Evolutionary conservation across 2,797 vertebrate genomes (phyloP), one percentile per base, ranked within the genome.

Genomic region (Nyctalus aviator): DNA sequence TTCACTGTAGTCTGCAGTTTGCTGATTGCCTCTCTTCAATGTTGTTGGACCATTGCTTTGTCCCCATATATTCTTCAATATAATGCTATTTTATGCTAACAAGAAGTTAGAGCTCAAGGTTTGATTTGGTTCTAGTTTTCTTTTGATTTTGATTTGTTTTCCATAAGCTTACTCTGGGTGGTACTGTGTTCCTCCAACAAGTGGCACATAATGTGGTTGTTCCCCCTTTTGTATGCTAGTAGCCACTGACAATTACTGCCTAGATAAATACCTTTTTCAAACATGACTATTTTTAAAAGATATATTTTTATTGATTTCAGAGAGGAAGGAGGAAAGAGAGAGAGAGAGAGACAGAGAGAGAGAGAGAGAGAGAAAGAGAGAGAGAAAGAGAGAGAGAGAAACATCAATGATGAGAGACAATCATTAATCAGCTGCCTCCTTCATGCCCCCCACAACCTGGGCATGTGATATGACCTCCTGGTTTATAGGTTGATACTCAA

Each of bases 61-160:
- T 59, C 53, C 62, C 55, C 4, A 10, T 57, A n/a, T 62, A 90
- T 89, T 69, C 92, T 79, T 37, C 1, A 5, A 2, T 21, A 23
- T 6, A 8, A 37, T 3, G 15, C 2, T 30, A 1, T 75, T 79
- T 87, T 53, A 37, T 92, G 72, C n/a, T 37, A 41, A 5, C 0
- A 62, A 59, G 35, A 94, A 92, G 20, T 92, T 27, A 71, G 84
- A 64, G 35, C 30, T 37, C 44, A 90, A 85, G 44, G 27, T 35
- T 44, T 35, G 59, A 69, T 71, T 83, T 41, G 21, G 32, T 30
- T 78, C 35, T 23, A 59, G 27, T n/a, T 84, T 87, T 77, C 20
- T 25, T 17, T 72, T 75, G n/a, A n/a, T 81, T 94, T 48, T 46
- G 21, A 48, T 78, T 72, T n/a, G n/a, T 23, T 59, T 73, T 87